phyloP scores from a whole-genome alignment of 2,113 vertebrate species.

The Chaenogobius annularis region DNA sequence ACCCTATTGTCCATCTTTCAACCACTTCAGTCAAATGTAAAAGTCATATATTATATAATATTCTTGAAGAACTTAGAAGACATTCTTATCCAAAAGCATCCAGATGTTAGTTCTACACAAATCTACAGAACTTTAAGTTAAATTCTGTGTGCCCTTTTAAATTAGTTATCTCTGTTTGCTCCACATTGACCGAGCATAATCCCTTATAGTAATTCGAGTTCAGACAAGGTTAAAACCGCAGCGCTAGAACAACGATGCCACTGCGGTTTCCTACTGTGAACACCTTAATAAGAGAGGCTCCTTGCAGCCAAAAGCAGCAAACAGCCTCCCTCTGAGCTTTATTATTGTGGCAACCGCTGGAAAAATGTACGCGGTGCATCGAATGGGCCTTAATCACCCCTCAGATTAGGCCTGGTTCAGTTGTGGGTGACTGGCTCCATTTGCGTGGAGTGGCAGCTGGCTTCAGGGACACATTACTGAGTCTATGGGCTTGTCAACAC shows the following conservation, averaged over 20 bases:
- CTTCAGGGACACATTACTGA: conserved; percentile 70
- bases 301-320: not conserved
- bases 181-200: conserved; percentile 25
- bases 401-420: conserved; percentile 65
- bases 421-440: conserved; percentile 63
- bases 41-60: not conserved
- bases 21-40: not conserved
- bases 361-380: conserved; percentile 18
- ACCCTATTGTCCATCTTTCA: not conserved
- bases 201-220: conserved; percentile 48
- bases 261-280: not conserved
- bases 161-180: conserved; percentile 30
- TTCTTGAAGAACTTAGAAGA: not conserved
- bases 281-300: conserved; percentile 18
- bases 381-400: conserved; percentile 61
- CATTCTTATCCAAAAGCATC: not conserved
- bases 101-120: not conserved
- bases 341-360: conserved; percentile 18
- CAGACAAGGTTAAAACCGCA: conserved; percentile 25
- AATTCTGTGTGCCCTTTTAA: conserved; percentile 27
- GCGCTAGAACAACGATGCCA: not conserved
- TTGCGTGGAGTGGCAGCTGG: conserved; percentile 68
- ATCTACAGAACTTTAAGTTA: too few species aligned
- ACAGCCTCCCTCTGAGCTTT: conserved; percentile 14
- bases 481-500: conserved; percentile 65